Evolutionary conservation across 2,797 vertebrate species (phyloP), one percentile per base, ranked within the genome.

Genomic region (Leptoclinus maculatus): DNA sequence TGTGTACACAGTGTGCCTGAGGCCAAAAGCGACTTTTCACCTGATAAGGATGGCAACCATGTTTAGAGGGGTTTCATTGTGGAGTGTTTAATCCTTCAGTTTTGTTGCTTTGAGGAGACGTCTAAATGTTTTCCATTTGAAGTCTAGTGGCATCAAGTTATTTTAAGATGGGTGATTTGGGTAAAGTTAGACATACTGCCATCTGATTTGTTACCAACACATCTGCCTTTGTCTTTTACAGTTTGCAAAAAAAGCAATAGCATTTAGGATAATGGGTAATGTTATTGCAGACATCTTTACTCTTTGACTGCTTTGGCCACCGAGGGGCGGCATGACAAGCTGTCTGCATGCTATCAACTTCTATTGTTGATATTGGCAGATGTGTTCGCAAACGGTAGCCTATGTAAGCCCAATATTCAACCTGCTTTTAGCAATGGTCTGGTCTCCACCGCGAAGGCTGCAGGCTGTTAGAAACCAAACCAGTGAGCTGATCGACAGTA

Each of bases 1-100:
- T 32, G 19, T 43, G 13, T 27, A 27, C n/a, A 0, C n/a, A 0
- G 9, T 56, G 7, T 32, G 36, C 6, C 57, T 34, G 23, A 45
- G 59, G 57, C 7, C 14, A 54, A 77, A 63, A 34, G 32, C 7
- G 65, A 67, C 39, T 58, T 69, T 53, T 2, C 43, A 56, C 29
- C 51, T 54, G 58, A 60, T 60, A 11, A 27, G 23, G 23, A 63
- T 5, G 16, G 21, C 21, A 27, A 11, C 21, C 16, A 32, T 65
- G 19, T 57, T 82, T 12, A 1, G 4, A 59, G 19, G 5, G 23
- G 23, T 29, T 12, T 75, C 32, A 71, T 41, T 74, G 13, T 38
- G 2, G 1, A 69, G 54, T 41, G 8, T 21, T 32, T 11, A 64
- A 19, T 68, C 66, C 45, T 49, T 54, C 4, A 54, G 3, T 41